Percentiles rank a stretch among this genome's conserved stretches.
Conservation (phyloP, 2,797 vertebrate genomes). For the Distichodus sexfasciatus region DNA sequence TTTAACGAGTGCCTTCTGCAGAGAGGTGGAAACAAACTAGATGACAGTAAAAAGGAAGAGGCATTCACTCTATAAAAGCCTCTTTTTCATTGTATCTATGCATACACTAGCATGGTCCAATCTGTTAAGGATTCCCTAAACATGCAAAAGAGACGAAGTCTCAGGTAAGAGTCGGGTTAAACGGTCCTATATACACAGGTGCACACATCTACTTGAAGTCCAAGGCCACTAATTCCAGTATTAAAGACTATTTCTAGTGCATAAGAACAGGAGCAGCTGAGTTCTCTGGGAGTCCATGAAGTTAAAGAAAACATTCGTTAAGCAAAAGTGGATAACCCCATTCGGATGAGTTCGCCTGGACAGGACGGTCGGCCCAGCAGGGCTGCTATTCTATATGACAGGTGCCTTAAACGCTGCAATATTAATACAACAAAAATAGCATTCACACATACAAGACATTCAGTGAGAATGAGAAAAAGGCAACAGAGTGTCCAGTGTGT, state of each 20-base stretch:
- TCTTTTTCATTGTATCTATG: conserved; percentile 21
- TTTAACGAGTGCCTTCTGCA: background rate
- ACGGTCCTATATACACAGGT: conserved; percentile 47
- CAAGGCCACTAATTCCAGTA: conserved; percentile 74
- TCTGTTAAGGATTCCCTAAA: conserved; percentile 32
- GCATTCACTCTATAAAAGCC: background rate
- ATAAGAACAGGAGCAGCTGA: conserved; percentile 57
- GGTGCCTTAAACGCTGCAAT: conserved; percentile 40
- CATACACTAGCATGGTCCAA: conserved; percentile 33
- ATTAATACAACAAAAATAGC: conserved; percentile 39
- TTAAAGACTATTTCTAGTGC: conserved; percentile 69
- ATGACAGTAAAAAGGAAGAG: background rate
- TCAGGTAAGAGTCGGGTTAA: conserved; percentile 36
- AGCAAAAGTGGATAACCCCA: conserved; percentile 52
- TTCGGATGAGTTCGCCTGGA: conserved; percentile 26
- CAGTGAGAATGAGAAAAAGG: conserved; percentile 64
- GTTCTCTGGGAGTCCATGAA: conserved; percentile 42
- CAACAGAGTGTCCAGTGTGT: conserved; percentile 56
- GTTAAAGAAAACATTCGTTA: conserved; percentile 63
- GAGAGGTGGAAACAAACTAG: background rate
- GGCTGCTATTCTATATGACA: conserved; percentile 3
- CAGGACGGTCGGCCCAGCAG: background rate
- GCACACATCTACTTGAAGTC: conserved; percentile 52
- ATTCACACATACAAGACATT: conserved; percentile 65
- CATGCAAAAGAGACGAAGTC: conserved; percentile 43